Evolutionary conservation across 2,113 vertebrate genomes (phyloP).

Genomic region (Laticauda laticaudata): DNA sequence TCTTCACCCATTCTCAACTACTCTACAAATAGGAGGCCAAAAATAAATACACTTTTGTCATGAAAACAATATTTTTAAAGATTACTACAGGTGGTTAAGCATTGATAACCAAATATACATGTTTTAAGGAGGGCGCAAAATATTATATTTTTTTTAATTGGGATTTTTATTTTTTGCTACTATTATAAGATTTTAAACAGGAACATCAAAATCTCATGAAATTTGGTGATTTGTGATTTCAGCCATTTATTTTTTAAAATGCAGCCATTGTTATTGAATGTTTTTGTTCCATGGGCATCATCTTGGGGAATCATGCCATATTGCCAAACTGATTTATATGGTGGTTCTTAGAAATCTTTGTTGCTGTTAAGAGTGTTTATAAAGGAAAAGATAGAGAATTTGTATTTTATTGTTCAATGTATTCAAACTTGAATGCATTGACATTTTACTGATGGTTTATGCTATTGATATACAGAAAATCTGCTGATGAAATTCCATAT

Average conservation of each 20-base stretch:
- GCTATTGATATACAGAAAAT: neutral
- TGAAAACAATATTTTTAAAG: neutral
- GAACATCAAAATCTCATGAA: neutral
- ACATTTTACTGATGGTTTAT: neutral
- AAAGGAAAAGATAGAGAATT: neutral
- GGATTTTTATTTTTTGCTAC: neutral
- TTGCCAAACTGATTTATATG: neutral
- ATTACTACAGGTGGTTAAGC: neutral
- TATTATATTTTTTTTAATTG: neutral
- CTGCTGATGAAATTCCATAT: neutral
- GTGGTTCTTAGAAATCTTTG: neutral
- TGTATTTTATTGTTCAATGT: neutral
- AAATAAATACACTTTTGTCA: neutral
- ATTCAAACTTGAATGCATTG: neutral
- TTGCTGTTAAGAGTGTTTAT: neutral
- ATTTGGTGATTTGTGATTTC: neutral
- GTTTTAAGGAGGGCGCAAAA: neutral
- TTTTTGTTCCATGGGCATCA: neutral
- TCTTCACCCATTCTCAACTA: neutral
- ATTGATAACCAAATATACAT: neutral
- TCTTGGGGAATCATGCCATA: neutral
- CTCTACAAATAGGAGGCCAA: neutral
- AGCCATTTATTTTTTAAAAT: neutral
- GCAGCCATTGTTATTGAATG: neutral
- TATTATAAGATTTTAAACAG: neutral